phyloP scores from a whole-genome alignment of 2,113 vertebrate species.

The Hepsetus odoe region DNA sequence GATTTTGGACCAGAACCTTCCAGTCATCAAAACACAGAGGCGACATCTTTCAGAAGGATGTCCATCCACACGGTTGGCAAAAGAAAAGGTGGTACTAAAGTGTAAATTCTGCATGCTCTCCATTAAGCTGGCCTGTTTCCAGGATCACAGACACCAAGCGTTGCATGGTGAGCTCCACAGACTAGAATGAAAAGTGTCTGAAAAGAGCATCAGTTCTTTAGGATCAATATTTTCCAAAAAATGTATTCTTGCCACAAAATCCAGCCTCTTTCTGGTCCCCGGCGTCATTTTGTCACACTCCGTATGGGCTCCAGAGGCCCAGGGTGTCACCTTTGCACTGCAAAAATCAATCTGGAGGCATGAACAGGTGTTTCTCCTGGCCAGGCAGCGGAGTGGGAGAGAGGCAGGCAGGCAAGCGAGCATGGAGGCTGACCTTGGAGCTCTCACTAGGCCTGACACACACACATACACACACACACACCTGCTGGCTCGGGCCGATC shows the following conservation, averaged over 20 bases:
- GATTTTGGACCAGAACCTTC: too few relatives aligned
- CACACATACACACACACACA: constrained; percentile 62
- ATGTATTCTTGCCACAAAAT: constrained; percentile 24
- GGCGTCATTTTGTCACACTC: constrained; percentile 8
- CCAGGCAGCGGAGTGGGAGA: constrained; percentile 12
- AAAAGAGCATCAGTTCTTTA: too few relatives aligned
- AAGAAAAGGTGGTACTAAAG: too few relatives aligned
- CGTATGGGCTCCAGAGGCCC: constrained; percentile 21
- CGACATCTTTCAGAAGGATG: too few relatives aligned
- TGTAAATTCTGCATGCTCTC: too few relatives aligned
- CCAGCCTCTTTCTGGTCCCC: not conserved
- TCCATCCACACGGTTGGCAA: too few relatives aligned
- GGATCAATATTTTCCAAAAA: too few relatives aligned
- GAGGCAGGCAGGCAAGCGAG: constrained; percentile 6
- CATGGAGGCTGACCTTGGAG: constrained; percentile 67
- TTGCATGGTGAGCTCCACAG: too few relatives aligned
- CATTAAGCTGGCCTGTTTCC: too few relatives aligned
- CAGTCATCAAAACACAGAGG: too few relatives aligned
- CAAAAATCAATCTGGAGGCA: constrained; percentile 43
- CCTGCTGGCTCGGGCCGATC: constrained; percentile 58
- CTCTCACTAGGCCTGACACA: constrained; percentile 32
- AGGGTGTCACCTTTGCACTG: constrained; percentile 37
- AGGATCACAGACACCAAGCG: too few relatives aligned
- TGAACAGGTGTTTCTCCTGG: constrained; percentile 50
- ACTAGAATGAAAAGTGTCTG: too few relatives aligned